These are phyloP conservation scores for Zaprionus camerounensis DNA, from an alignment of 1,140 invertebrate genomes.

Conservation along the genomic window DNA sequence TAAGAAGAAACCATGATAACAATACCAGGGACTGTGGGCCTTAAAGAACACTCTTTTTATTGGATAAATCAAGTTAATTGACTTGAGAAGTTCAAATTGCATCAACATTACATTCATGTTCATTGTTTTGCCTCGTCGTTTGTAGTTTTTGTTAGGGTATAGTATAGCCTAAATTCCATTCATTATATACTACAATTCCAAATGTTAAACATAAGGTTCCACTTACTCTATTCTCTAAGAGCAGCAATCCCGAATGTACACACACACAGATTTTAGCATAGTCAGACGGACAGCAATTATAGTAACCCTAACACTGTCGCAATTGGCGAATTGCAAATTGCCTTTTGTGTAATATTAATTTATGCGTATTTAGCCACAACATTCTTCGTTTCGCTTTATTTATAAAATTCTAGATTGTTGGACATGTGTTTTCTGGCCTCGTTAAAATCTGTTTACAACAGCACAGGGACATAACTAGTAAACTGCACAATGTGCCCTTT, in stretches of 20 bases:
- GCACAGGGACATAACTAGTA: neutral
- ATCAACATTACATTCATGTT: no score
- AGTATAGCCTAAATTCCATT: neutral
- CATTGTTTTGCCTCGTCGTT: no score
- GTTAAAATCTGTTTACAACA: neutral
- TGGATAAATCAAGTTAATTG: neutral
- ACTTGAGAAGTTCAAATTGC: neutral
- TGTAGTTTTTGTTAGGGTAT: neutral
- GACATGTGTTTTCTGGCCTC: constrained; percentile 26
- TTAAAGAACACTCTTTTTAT: neutral
- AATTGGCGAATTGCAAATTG: constrained; percentile 9
- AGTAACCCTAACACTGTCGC: constrained; percentile 12
- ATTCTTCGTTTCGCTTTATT: constrained; percentile 37
- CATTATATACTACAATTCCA: neutral
- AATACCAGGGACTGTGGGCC: neutral
- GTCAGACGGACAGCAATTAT: neutral
- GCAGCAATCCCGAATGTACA: neutral
- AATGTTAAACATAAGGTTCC: neutral
- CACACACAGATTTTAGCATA: neutral
- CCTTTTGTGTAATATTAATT: constrained; percentile 58
- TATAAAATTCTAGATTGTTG: constrained; percentile 36
- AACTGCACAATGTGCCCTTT: neutral
- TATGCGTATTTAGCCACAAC: constrained; percentile 53
- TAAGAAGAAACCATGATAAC: neutral
- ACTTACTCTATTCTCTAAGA: neutral